Base-by-base conservation (phyloP, 2,113 vertebrate genomes). In the Serranochromis macrocephalus region DNA sequence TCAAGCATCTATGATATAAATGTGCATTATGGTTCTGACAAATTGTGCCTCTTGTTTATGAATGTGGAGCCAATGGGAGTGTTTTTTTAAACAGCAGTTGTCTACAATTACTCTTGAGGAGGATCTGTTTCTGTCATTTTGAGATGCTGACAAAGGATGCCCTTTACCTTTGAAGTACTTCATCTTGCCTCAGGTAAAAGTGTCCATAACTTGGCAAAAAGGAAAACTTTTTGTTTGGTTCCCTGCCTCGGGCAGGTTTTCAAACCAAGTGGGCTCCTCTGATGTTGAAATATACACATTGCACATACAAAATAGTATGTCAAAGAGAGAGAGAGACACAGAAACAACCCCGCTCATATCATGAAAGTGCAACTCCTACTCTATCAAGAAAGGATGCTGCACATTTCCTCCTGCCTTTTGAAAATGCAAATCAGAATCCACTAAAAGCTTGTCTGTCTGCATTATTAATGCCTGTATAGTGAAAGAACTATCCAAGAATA, bases 381-480 rank as follows among this genome's bases (percentile, higher is more conserved):
- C 88, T 80, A 78, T 90, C 82, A 63, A 21, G 87, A 85, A 90
- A 83, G 86, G 54, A 75, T 54, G 82, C 82, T 80, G 84, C 89
- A 87, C 92, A 92, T 85, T 90, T 92, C 88, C 92, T 86, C 83
- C n/a, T 89, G 73, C 85, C 55, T 87, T 94, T 92, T 88, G 53
- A 91, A 95, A 93, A 38, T 92, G 73, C 81, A 92, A 93, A 95
- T 94, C 91, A 95, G 90, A 93, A 92, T 84, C 83, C 84, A 92
- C 91, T 90, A 92, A 94, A 90, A 95, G 88, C 87, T 91, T 83
- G 90, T 92, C 83, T 61, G 33, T 73, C 61, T 95, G 92, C 84
- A 96, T 96, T 94, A 95, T 95, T 96, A 82, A 96, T 95, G 91
- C 73, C 82, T 78, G 78, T 53, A 58, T 90, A 94, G 87, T 89